These are phyloP conservation scores for Gnatocerus cornutus DNA, from an alignment of 2,888 invertebrate genomes.

Conservation along the genomic window DNA sequence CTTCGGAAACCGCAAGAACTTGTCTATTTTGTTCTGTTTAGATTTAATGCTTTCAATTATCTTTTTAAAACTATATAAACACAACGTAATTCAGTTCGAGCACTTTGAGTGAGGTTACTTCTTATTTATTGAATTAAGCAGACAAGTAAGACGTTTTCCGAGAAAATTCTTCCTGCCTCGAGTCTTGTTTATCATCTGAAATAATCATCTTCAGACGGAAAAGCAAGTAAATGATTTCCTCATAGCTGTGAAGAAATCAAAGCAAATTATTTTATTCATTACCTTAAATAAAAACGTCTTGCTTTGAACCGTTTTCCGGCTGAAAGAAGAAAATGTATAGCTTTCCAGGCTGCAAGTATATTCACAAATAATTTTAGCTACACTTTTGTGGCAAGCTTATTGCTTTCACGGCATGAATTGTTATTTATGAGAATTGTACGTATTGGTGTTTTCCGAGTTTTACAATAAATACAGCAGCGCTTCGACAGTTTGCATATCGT, in stretches of 20 bases:
- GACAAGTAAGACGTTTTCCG: background rate
- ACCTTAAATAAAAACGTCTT: conserved; percentile 10
- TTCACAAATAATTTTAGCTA: conserved; percentile 26
- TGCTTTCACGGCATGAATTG: conserved; percentile 24
- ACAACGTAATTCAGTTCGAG: conserved; percentile 2
- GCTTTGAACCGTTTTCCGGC: conserved; percentile 10
- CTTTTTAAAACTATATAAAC: background rate
- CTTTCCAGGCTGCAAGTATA: conserved; percentile 6
- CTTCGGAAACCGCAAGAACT: too few species aligned
- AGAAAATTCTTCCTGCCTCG: background rate
- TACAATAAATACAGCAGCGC: background rate
- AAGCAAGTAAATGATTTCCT: conserved; percentile 9
- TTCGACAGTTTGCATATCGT: background rate
- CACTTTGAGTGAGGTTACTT: background rate
- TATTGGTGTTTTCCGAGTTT: conserved; percentile 12
- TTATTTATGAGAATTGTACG: conserved; percentile 22
- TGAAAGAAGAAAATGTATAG: conserved; percentile 30
- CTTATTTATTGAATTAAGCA: conserved; percentile 4
- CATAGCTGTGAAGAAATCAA: conserved; percentile 15
- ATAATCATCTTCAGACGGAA: conserved; percentile 10
- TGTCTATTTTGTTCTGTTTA: too few species aligned
- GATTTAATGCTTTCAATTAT: background rate
- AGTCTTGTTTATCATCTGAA: conserved; percentile 11
- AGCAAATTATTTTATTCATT: conserved; percentile 17
- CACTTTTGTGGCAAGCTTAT: conserved; percentile 19